These are phyloP conservation scores for Myodes glareolus DNA, from an alignment of 2,113 vertebrate species.

Conservation along the genomic window DNA sequence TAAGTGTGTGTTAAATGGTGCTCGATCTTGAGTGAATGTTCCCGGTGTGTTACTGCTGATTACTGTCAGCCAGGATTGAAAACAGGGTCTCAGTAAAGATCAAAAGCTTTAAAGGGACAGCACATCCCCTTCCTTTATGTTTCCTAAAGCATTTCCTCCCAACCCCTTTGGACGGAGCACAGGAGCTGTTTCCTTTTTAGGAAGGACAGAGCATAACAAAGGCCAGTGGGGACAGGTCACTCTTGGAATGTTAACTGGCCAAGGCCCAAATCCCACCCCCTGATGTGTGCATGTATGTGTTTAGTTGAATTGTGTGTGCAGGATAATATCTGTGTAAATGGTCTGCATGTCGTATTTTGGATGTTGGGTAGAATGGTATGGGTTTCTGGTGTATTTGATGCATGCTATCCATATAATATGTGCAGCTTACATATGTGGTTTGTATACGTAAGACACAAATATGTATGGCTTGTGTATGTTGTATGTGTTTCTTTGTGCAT, in stretches of 20 bases:
- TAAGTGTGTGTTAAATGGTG: not conserved
- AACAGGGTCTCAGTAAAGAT: not conserved
- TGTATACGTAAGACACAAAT: not conserved
- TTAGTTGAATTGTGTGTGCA: not conserved
- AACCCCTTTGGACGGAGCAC: not conserved
- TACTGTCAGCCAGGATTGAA: not conserved
- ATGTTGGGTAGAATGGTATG: not conserved
- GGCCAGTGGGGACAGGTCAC: not conserved
- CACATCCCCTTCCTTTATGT: conserved; percentile 36
- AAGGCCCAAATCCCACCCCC: not conserved
- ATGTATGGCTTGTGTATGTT: not conserved
- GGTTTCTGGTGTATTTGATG: not conserved
- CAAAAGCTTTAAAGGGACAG: conserved; percentile 36
- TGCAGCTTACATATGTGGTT: not conserved
- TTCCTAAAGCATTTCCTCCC: conserved; percentile 8
- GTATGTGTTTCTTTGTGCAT: not conserved
- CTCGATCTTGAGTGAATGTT: not conserved
- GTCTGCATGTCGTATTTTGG: not conserved
- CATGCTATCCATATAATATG: not conserved
- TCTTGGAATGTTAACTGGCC: conserved; percentile 56
- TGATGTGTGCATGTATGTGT: not conserved
- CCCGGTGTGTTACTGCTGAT: not conserved
- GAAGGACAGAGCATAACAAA: conserved; percentile 34
- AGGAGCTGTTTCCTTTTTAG: not conserved
- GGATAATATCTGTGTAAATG: not conserved